Evolutionary conservation across 2,113 vertebrate species (phyloP), one percentile per base, ranked within the genome.

Genomic region (Tachycineta bicolor): DNA sequence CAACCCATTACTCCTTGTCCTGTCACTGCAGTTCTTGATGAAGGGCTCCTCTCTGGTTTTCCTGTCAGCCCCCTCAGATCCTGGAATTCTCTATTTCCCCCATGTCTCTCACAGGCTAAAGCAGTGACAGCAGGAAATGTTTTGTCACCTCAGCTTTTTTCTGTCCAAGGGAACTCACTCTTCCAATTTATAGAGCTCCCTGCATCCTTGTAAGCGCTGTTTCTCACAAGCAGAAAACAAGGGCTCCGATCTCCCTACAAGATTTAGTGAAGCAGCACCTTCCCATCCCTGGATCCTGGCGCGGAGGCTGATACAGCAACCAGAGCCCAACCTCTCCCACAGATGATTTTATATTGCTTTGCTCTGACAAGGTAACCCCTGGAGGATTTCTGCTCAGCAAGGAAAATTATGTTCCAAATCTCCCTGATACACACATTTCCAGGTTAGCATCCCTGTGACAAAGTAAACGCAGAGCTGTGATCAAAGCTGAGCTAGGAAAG

Each of bases 401-500:
- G 93, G 88, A 96, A 96, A 97, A 93, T 96, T 60, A 95, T 90
- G 83, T 89, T 94, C 83, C 83, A 78, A 96, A 93, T 90, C 93
- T 96, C 86, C 85, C 85, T 41, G 88, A 83, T 90, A 86, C 2
- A 75, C 94, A 81, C 86, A 14, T 90, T 92, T 78, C 83, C 79
- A 94, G 88, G 93, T 94, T 83, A 93, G 90, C 80, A 49, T 89
- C 93, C 74, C 90, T 11, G 24, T 16, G 91, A 86, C 92, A 92
- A 77, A 89, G 78, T 52, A 85, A 85, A 78, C 9, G 62, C 83
- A 78, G 89, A 94, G 95, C 91, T 65, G 92, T 50, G 92, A 90
- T 92, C 82, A 95, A 83, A 70, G 52, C 83, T 34, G 70, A 92
- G 92, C 55, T 58, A 31, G 18, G 39, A 88, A 88, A 95, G 88